These are phyloP conservation scores for Macquaria australasica DNA, from an alignment of 2,113 vertebrate species.

Conservation along the genomic window DNA sequence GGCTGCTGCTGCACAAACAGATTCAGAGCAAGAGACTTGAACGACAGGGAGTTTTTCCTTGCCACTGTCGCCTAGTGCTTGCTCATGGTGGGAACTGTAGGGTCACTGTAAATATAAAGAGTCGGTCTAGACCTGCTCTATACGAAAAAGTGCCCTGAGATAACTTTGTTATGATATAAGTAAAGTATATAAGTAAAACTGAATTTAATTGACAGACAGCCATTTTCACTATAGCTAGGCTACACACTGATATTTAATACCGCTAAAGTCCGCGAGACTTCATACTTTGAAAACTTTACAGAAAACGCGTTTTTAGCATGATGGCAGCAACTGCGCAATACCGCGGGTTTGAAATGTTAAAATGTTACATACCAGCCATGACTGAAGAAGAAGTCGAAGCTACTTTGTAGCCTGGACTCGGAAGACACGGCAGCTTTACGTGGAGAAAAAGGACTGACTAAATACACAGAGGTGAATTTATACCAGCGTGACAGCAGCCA, in stretches of 20 bases:
- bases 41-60: no score
- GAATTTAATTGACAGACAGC: no score
- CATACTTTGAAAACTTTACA: background rate
- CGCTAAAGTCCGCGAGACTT: background rate
- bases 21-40: background rate
- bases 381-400: constrained; percentile 55
- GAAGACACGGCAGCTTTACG: constrained; percentile 18
- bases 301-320: background rate
- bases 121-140: no score
- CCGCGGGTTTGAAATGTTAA: background rate
- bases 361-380: constrained; percentile 80
- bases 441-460: constrained; percentile 45
- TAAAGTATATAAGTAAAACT: no score
- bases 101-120: no score
- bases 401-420: constrained; percentile 58
- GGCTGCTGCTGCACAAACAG: background rate
- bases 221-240: background rate
- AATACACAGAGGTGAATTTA: constrained; percentile 72
- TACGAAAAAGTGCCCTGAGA: no score
- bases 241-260: background rate
- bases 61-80: no score
- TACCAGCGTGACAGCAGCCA: constrained; percentile 56
- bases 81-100: no score
- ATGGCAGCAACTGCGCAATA: rapidly evolving
- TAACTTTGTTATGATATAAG: no score